Base-by-base conservation (phyloP, 2,888 invertebrate genomes). In the Nemoura dubitans region DNA sequence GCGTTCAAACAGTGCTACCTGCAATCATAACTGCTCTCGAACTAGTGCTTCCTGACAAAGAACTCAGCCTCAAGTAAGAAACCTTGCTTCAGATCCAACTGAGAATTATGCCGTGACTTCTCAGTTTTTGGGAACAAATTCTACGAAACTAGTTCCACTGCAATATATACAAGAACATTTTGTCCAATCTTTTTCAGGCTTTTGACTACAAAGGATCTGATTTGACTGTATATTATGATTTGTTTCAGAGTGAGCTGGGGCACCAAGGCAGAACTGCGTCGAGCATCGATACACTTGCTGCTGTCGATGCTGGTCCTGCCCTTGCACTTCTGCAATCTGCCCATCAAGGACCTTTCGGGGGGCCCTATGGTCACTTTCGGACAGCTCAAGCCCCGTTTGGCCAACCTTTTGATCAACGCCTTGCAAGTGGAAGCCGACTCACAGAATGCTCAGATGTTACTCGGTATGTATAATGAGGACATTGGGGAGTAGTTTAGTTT, bases 291-390 rank as follows among this genome's bases (percentile, higher is more conserved):
- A 88, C 97, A 98, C 90, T 93, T 98, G 86, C 93, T 99, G 28
- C 92, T 98, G 89, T 99, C 99, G 0, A 94, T 99, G 91, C 93
- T 99, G 88, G 96, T 97, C 26, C 94, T 99, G 90, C 99, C 99
- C 0, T 94, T 98, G 87, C 98, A 99, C 92, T 99, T 98, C 91
- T 88, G 91, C 91, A 91, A 91, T 89, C 89, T 92, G 43, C 90
- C 90, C 1, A 91, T 92, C 85, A 91, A 91, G 89, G 92, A 91
- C 87, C 89, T 91, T 76, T 89, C 89, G 10, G 87, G 88, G 43
- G 91, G 89, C 27, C 89, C 91, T 88, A 90, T 90, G 76, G 90
- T 93, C 3, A 95, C 95, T 0, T 95, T 96, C 89, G 93, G 94
- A 21, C 95, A 95, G 89, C 92, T 97, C 6, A 96, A 96, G 90